Base-by-base conservation (phyloP, 2,797 vertebrate species). In the Stomatorhinus walkeri region DNA sequence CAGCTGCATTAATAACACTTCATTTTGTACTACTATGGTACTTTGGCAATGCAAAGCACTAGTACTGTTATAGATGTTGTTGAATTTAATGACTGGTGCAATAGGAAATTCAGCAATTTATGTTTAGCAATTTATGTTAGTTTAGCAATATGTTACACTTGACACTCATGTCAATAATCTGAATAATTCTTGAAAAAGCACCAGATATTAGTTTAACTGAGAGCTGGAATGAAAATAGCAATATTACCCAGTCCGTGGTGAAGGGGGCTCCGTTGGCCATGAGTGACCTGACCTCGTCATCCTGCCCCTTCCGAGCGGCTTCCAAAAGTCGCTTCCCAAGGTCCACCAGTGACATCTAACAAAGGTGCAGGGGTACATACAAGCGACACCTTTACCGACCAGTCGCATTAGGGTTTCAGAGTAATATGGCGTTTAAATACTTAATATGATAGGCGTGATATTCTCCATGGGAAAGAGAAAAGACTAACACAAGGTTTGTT, bases 261-360 rank as follows among this genome's bases (percentile, higher is more conserved):
- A 98, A 99, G 0, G 98, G 98, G 0, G 98, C 97, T 0, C 98
- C 97, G 0, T 96, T 97, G 4, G 97, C 96, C 97, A 98, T 98
- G 92, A 99, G 91, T 16, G 95, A 96, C 16, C 97, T 91, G 90
- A 98, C 97, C 92, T 99, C 97, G 4, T 97, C 97, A 87, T 99
- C 97, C 90, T 98, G 96, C 72, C 98, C 98, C 91, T 96, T 96
- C 19, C 97, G 95, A 49, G 97, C 97, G 0, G 98, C 98, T 90
- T 98, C 97, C 85, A 98, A 93, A 92, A 99, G 93, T 90, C 96
- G 95, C 95, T 98, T 98, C 91, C 97, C 97, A 76, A 98, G 94
- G 92, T 98, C 98, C 94, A 98, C 96, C 92, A 98, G 90, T 22
- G 97, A 98, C 97, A 99, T 98, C 96, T 97, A 28, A 19, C 3